Percentiles rank a stretch among this genome's conserved stretches.
These are phyloP conservation scores for Catostylus mosaicus DNA, from an alignment of 30 jellyfish, hydroid and myxozoan genomes.

Conservation along the genomic window DNA sequence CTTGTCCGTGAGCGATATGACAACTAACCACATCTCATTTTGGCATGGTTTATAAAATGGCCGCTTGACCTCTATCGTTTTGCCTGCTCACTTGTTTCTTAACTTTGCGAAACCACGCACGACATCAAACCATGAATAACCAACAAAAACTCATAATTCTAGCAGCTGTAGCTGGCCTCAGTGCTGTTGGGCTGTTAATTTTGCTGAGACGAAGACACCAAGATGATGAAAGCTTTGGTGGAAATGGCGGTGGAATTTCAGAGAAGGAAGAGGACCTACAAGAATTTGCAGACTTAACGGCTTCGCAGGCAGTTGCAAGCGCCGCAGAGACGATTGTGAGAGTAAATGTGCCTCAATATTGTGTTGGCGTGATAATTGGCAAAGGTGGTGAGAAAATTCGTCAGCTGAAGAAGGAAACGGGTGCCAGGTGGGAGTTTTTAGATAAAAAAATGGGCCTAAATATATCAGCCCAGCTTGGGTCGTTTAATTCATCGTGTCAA, in stretches of 20 bases:
- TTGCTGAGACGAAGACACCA: conserved; percentile 35
- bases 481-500: background rate
- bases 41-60: background rate
- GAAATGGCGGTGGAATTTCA: conserved; percentile 27
- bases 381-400: conserved; percentile 80
- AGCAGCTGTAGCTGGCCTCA: conserved; percentile 77
- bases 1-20: background rate
- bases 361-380: conserved; percentile 89
- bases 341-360: conserved; percentile 68
- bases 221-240: conserved; percentile 37
- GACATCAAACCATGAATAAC: conserved; percentile 38
- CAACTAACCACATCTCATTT: background rate
- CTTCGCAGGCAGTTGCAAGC: conserved; percentile 61
- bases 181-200: conserved; percentile 69
- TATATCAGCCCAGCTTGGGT: background rate
- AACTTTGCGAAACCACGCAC: background rate
- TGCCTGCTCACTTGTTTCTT: background rate
- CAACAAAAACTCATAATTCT: conserved; percentile 63
- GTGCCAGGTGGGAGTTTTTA: conserved; percentile 69
- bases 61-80: background rate
- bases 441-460: background rate
- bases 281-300: conserved; percentile 67
- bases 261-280: conserved; percentile 23
- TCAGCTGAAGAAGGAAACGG: conserved; percentile 75
- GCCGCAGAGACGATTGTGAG: conserved; percentile 65